phyloP scores from a whole-genome alignment of 2,113 vertebrate genomes.

The Cepphus grylle region DNA sequence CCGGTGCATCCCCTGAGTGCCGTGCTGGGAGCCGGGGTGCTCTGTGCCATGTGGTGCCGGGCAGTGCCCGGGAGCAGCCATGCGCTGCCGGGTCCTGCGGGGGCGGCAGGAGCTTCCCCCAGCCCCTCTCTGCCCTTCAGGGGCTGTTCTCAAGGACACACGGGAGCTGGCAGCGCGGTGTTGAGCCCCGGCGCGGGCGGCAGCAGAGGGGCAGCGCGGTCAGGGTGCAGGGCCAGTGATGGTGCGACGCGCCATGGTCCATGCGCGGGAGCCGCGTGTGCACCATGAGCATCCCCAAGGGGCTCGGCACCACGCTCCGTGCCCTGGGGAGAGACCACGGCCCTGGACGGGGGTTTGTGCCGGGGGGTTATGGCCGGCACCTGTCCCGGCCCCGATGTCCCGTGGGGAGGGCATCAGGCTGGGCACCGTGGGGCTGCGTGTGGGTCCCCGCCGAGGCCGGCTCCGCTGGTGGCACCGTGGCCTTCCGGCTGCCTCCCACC shows the following conservation, averaged over 20 bases:
- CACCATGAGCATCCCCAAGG: accelerated
- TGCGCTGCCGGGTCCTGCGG: accelerated
- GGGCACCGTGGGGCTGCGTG: accelerated
- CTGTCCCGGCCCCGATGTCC: not conserved
- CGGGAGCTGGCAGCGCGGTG: accelerated
- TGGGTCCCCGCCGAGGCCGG: not conserved
- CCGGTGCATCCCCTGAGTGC: accelerated
- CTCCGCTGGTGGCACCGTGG: not conserved
- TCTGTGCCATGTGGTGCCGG: accelerated
- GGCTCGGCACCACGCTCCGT: accelerated
- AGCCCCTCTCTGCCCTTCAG: not conserved
- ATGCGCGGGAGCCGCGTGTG: accelerated
- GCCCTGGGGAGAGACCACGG: accelerated
- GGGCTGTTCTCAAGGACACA: not conserved
- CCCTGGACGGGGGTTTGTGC: accelerated
- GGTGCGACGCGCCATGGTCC: accelerated
- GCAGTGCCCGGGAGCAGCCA: not conserved
- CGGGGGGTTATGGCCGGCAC: accelerated
- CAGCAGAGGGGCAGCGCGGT: not conserved
- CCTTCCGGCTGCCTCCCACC: slow-evolving; percentile 16
- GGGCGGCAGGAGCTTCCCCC: not conserved
- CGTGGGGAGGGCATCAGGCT: accelerated
- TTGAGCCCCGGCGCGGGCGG: accelerated
- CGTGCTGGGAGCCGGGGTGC: accelerated
- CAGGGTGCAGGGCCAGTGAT: accelerated